Evolutionary conservation across 1,140 invertebrate species (phyloP), one percentile per base, ranked within the genome.

Genomic region (Heliconius eleuchia): DNA sequence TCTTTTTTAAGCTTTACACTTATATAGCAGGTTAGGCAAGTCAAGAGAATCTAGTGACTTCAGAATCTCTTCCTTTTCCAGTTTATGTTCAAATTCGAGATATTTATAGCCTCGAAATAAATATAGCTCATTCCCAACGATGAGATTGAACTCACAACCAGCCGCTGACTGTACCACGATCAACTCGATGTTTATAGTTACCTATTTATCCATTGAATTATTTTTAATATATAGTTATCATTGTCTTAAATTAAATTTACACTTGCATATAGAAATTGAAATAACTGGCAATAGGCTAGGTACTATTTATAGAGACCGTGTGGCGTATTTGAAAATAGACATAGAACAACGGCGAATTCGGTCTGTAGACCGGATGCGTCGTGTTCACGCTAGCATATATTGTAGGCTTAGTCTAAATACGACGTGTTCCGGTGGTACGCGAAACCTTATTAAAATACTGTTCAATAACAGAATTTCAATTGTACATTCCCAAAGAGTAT

Each of bases 261-360:
- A 66, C 11, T 30, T 30, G 9, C 3, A 66, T 66, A 30, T 27
- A 27, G 11, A 66, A 66, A 34, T 37, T 71, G 71, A 71, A 77
- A 39, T 50, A 50, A 30, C 52, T 34, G 71, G 37, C 18, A 39
- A 66, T 60, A 78, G 75, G 60, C 42, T 73, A 71, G 2, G 66
- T 73, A 81, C 79, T 82, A 78, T 82, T 27, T 80, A 34, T 16
- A 71, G 55, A 81, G 73, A 73, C 37, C 57, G 34, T 71, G 74
- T 57, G 79, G 76, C 73, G 78, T 75, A 80, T 83, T 78, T 74
- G 77, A 80, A 80, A 77, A 78, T 74, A 76, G 57, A 66, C 27
- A 71, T 66, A 77, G 50, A 76, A 80, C 79, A 76, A 78, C 72
- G 30, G 76, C 52, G 71, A 73, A 73, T 73, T 73, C 71, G 71